Evolutionary conservation across 1,140 invertebrate genomes (phyloP).

Genomic region (Dolichoris vasculosae): DNA sequence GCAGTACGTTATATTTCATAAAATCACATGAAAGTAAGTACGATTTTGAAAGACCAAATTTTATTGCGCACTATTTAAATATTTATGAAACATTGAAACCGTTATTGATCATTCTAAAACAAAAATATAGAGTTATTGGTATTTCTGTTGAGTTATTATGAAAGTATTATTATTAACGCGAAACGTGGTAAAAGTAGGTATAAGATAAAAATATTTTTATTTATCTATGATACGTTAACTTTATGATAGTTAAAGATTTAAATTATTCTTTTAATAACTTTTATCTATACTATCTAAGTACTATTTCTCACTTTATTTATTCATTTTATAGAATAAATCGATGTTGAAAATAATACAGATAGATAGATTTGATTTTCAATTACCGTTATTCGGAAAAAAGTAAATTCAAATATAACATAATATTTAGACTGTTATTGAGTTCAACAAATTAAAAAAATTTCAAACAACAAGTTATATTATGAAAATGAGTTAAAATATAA

Average conservation of each 20-base stretch:
- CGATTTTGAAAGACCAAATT: not conserved
- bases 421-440: too few species aligned
- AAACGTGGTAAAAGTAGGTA: not conserved
- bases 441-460: too few species aligned
- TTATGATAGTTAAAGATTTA: too few species aligned
- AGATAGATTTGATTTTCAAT: not conserved
- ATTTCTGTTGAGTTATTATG: not conserved
- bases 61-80: not conserved
- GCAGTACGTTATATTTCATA: not conserved
- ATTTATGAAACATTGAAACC: slow-evolving; percentile 14
- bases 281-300: not conserved
- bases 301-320: not conserved
- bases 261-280: not conserved
- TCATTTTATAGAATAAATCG: not conserved
- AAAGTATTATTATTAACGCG: too few species aligned
- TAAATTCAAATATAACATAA: too few species aligned
- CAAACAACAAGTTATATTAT: too few species aligned
- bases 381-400: not conserved
- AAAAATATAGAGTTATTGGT: not conserved
- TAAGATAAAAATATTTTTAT: not conserved
- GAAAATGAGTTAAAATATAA: too few species aligned
- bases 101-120: not conserved
- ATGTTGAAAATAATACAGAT: not conserved
- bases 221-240: not conserved
- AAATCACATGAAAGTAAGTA: not conserved